Evolutionary conservation across 2,113 vertebrate genomes (phyloP).

Genomic region (Eublepharis macularius): DNA sequence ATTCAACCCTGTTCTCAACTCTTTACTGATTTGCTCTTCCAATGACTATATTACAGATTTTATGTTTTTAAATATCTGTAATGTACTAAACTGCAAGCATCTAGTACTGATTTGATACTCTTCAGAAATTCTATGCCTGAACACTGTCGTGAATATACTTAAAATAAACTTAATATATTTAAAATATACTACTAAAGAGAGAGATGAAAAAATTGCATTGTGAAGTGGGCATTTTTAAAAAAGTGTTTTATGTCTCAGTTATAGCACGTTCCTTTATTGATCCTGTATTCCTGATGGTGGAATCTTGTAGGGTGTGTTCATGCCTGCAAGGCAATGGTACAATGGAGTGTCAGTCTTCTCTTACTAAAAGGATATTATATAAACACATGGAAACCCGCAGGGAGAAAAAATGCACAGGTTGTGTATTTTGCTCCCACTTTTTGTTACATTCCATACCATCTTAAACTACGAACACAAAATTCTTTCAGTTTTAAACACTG

Average conservation of each 20-base stretch:
- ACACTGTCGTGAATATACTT: not conserved
- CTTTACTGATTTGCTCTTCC: not conserved
- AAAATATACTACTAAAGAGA: not conserved
- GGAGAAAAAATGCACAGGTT: not conserved
- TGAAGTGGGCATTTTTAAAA: not conserved
- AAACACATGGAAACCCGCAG: not conserved
- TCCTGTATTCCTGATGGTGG: constrained; percentile 10
- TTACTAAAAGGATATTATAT: constrained; percentile 47
- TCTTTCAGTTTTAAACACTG: not conserved
- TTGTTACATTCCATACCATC: not conserved
- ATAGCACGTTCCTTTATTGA: constrained; percentile 51
- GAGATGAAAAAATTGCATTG: not conserved
- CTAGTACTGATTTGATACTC: not conserved
- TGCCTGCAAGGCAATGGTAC: constrained; percentile 35
- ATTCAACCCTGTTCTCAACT: not conserved
- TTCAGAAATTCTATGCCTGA: not conserved
- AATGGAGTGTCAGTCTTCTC: constrained; percentile 60
- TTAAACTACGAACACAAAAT: not conserved
- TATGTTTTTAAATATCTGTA: no score
- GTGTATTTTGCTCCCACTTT: not conserved
- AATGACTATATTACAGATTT: no score
- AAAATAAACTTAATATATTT: not conserved
- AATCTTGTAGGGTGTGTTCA: constrained; percentile 52
- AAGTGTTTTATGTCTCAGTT: not conserved
- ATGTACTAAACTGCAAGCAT: not conserved